Evolutionary conservation across 1,140 invertebrate species (phyloP).

Genomic region (Anagrus nilaparvatae): DNA sequence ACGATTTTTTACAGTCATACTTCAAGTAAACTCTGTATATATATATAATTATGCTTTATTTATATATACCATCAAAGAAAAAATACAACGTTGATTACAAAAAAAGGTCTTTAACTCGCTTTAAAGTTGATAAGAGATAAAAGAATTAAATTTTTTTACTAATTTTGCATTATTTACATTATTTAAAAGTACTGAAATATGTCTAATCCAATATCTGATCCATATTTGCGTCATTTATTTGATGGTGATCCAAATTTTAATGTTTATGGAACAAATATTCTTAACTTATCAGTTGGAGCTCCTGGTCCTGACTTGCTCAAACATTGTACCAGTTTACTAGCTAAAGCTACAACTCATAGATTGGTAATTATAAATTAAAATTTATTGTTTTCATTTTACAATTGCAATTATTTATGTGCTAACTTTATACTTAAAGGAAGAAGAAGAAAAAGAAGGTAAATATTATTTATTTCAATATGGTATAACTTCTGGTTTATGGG

Average conservation of each 20-base stretch:
- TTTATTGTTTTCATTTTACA: background rate
- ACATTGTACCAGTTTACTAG: slow-evolving; percentile 38
- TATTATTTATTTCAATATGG: slow-evolving; percentile 49
- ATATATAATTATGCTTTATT: too few species aligned
- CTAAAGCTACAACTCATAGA: slow-evolving; percentile 39
- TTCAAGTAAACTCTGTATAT: too few species aligned
- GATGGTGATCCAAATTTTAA: slow-evolving; percentile 38
- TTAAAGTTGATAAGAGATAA: too few species aligned
- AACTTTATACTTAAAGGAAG: slow-evolving; percentile 29
- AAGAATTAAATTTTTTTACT: too few species aligned
- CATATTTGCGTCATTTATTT: slow-evolving; percentile 40
- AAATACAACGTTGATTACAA: too few species aligned
- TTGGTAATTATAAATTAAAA: slow-evolving; percentile 29
- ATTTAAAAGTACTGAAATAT: slow-evolving; percentile 3
- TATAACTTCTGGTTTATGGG: slow-evolving; percentile 40
- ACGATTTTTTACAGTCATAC: too few species aligned
- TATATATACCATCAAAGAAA: too few species aligned
- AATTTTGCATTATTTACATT: too few species aligned
- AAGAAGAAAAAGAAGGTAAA: slow-evolving; percentile 38
- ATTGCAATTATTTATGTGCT: background rate
- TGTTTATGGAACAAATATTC: slow-evolving; percentile 39
- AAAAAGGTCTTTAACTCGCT: too few species aligned
- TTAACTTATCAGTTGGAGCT: slow-evolving; percentile 45
- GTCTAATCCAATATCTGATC: slow-evolving; percentile 27
- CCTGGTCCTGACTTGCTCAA: slow-evolving; percentile 45